Evolutionary conservation across 2,797 vertebrate genomes (phyloP), one percentile per base, ranked within the genome.

Genomic region (Austrolebias charrua): DNA sequence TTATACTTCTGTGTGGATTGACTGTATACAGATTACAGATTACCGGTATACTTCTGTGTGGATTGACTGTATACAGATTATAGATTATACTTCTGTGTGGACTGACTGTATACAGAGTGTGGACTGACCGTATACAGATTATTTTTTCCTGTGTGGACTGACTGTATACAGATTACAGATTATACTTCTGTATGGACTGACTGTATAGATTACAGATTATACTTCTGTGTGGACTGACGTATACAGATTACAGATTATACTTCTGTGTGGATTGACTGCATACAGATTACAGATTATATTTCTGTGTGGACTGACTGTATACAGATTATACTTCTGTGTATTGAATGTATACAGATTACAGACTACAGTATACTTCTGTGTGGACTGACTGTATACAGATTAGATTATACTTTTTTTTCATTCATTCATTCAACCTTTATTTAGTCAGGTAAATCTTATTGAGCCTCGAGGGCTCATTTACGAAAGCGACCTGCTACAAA

Each of bases 41-140:
- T n/a, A n/a, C n/a, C n/a, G n/a, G n/a, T 6, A 33, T 18, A 19
- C 33, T 35, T 6, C 2, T 13, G 38, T 54, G 43, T 60, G 72
- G 58, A 96, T 95, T 87, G 92, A 98, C 96, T 94, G 80, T 96
- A 96, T 88, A n/a, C n/a, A n/a, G n/a, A n/a, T n/a, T n/a, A n/a
- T 4, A 9, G 6, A 6, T 33, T 6, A 33, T 18, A 19, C 33
- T 35, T 6, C 2, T 13, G 38, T 54, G 43, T 60, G 72, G 58
- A 96, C 95, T 87, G 92, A 98, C 96, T 94, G 80, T 96, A 96
- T 88, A 96, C 93, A 87, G 93, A 93, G 66, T 93, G 80, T 9
- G 94, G 90, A n/a, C n/a, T n/a, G n/a, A n/a, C n/a, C n/a, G n/a
- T n/a, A n/a, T n/a, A n/a, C 8, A 9, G 6, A 6, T 33, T 6